Evolutionary conservation across 53 echinoderm and acorn worm genomes (phyloP).

Genomic region (Crossaster papposus): DNA sequence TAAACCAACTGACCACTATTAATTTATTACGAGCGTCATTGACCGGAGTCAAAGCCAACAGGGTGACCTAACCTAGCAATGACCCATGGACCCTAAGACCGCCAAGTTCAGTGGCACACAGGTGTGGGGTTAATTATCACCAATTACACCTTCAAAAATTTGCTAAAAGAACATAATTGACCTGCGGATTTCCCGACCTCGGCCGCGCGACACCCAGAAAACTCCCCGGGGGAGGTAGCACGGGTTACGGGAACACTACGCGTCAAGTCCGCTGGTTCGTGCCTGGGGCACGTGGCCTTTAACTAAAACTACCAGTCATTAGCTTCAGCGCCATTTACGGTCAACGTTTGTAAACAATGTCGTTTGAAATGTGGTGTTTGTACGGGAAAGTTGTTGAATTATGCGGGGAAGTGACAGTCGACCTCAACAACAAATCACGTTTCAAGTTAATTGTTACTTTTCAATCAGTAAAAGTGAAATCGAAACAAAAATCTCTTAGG

Average conservation of each 20-base stretch:
- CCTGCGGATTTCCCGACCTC: neutral
- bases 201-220: neutral
- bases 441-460: too few relatives aligned
- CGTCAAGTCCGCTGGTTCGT: neutral
- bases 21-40: neutral
- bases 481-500: too few relatives aligned
- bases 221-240: neutral
- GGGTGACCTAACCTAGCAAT: slow-evolving; percentile 11
- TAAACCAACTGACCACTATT: neutral
- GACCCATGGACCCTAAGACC: slow-evolving; percentile 17
- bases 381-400: too few relatives aligned
- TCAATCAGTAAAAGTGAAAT: too few relatives aligned
- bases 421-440: too few relatives aligned
- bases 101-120: slow-evolving; percentile 27
- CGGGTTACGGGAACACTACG: neutral
- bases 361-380: neutral
- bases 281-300: slow-evolving; percentile 33
- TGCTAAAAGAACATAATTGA: neutral
- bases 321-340: neutral
- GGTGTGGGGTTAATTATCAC: slow-evolving; percentile 51
- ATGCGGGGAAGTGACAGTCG: too few relatives aligned
- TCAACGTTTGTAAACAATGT: neutral
- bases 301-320: slow-evolving; percentile 6
- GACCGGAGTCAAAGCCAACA: neutral
- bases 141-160: neutral